Evolutionary conservation across 2,797 vertebrate species (phyloP), one percentile per base, ranked within the genome.

Genomic region (Lagocephalus sceleratus): DNA sequence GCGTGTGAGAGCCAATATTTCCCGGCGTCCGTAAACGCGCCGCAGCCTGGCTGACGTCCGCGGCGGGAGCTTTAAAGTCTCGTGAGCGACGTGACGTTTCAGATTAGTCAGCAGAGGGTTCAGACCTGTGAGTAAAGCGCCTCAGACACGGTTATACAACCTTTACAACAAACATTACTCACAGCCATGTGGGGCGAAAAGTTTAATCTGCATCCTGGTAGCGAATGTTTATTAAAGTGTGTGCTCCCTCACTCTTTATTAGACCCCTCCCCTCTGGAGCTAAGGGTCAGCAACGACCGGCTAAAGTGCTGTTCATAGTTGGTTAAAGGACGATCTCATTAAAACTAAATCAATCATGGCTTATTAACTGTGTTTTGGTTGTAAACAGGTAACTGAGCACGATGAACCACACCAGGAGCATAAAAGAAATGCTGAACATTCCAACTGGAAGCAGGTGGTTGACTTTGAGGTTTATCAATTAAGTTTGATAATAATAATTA

Each of bases 401-500:
- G 63, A 92, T 92, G 91, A 90, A 87, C 72, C 81, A 87, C 26
- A 21, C 76, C 4, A 88, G 63, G 80, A 90, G 81, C 63, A 86
- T 92, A 19, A 91, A 89, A 58, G 88, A 92, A 51, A 82, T 88
- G 61, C 69, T 92, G 62, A 87, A 43, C 59, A 78, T 88, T 49
- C 78, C 86, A 6, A 39, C 66, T 6, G 86, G 65, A 69, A 82
- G 47, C 77, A 86, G 88, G 90, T 91, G 62, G 3, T 60, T 54
- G 59, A 4, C 14, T 40, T 5, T 7, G 6, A 12, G 14, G 32
- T 35, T 35, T 35, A 12, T 7, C 32, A 6, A 2, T 35, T 12
- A 47, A 16, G 1, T 46, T 12, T 45, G 51, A 2, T 38, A 16
- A 5, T 40, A n/a, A n/a, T 40, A 8, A 40, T 40, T 12, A 12